phyloP scores from a whole-genome alignment of 1,140 invertebrate genomes.

The Anastatus disparis region DNA sequence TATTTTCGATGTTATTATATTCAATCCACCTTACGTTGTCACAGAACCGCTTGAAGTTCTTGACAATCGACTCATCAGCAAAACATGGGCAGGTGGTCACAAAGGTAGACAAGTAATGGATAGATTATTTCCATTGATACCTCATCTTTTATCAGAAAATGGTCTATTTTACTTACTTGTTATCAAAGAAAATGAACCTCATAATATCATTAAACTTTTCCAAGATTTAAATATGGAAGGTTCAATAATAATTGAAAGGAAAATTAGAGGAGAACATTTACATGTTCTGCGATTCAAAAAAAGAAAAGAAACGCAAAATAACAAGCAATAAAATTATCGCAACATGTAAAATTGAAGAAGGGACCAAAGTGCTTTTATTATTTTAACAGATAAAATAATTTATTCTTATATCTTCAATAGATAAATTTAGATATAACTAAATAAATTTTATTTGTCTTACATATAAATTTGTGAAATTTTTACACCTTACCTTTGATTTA shows the following conservation, averaged over 20 bases:
- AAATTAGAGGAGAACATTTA: constrained; percentile 78
- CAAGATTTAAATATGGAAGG: constrained; percentile 70
- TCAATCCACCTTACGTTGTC: constrained; percentile 98
- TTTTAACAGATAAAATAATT: no score
- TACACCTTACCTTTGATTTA: no score
- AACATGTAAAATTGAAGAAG: no score
- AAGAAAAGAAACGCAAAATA: no score
- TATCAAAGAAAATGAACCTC: constrained; percentile 86
- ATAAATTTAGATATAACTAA: no score
- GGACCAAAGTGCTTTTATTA: no score
- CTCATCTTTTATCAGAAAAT: constrained; percentile 73
- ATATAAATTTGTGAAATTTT: no score
- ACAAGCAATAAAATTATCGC: no score
- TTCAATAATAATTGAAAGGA: constrained; percentile 74
- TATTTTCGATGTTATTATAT: constrained; percentile 87
- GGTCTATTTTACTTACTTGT: constrained; percentile 88
- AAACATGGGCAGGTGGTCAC: constrained; percentile 87
- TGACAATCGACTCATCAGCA: constrained; percentile 66
- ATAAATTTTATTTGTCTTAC: no score
- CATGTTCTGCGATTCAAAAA: constrained; percentile 72
- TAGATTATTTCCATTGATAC: constrained; percentile 75
- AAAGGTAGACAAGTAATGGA: constrained; percentile 86
- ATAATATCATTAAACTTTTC: constrained; percentile 77
- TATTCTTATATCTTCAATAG: no score
- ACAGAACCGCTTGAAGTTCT: constrained; percentile 80